Percentiles rank a stretch among this genome's conserved stretches.
Conservation (phyloP, 1,140 invertebrate species). For the Heliconius nattereri region DNA sequence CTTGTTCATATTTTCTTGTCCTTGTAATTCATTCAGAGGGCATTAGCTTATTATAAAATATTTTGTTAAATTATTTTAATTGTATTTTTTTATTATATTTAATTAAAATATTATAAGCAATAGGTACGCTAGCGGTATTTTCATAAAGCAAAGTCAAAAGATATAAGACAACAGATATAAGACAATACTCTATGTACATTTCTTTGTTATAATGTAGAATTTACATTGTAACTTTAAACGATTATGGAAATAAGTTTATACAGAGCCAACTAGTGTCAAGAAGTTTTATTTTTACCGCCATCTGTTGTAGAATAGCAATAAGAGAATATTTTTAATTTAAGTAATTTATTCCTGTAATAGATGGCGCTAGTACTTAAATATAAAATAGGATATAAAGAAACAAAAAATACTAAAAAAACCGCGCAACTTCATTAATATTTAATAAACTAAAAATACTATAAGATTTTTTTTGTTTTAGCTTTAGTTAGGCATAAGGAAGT, state of each 20-base stretch:
- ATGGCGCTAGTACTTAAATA: neutral
- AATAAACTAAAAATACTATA: too few relatives aligned
- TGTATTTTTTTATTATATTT: neutral
- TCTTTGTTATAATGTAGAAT: neutral
- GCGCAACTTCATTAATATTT: too few relatives aligned
- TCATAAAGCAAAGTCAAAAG: too few relatives aligned
- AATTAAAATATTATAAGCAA: neutral
- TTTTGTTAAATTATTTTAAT: neutral
- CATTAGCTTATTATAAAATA: neutral
- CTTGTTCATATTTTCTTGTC: constrained; percentile 30
- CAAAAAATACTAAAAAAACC: too few relatives aligned
- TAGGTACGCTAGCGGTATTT: too few relatives aligned
- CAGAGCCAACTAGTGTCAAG: neutral
- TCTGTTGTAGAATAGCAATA: neutral
- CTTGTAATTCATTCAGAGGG: constrained; percentile 14
- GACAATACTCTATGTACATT: neutral
- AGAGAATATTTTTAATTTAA: neutral
- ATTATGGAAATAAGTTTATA: neutral
- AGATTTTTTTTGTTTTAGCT: too few relatives aligned
- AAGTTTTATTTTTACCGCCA: neutral
- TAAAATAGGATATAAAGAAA: neutral
- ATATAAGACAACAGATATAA: too few relatives aligned
- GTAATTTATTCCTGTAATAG: neutral
- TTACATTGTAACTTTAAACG: neutral
- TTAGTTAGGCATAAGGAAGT: too few relatives aligned